These are phyloP conservation scores for Hassar affinis DNA, from an alignment of 2,113 vertebrate genomes.

Conservation along the genomic window DNA sequence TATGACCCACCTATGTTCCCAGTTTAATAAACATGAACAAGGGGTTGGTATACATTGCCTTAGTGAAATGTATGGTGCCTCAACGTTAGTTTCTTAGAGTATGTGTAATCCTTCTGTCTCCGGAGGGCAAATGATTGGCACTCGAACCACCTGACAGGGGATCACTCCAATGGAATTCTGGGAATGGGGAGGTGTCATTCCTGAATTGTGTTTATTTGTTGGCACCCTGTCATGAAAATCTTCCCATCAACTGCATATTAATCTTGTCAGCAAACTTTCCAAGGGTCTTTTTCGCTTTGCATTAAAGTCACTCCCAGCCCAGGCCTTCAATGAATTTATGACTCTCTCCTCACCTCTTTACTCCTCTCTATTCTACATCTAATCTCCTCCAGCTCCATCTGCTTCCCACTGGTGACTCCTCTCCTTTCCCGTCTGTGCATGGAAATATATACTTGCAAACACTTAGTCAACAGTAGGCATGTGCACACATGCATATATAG, in stretches of 20 bases:
- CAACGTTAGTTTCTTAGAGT: conserved; percentile 64
- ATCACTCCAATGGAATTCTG: conserved; percentile 74
- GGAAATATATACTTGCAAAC: conserved; percentile 14
- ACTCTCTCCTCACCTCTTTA: conserved; percentile 58
- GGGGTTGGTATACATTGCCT: conserved; percentile 70
- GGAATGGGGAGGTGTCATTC: conserved; percentile 73
- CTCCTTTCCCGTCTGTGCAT: neutral
- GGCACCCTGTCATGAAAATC: conserved; percentile 87
- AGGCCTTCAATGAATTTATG: conserved; percentile 65
- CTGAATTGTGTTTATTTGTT: conserved; percentile 96
- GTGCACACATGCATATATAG: conserved; percentile 53
- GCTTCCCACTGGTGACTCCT: conserved; percentile 22
- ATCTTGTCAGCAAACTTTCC: conserved; percentile 83
- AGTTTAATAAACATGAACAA: conserved; percentile 61
- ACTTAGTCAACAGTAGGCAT: neutral
- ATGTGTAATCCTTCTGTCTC: conserved; percentile 66
- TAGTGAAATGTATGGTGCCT: conserved; percentile 58
- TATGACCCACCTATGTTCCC: conserved; percentile 48
- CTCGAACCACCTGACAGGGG: conserved; percentile 68
- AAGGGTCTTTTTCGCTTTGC: conserved; percentile 65
- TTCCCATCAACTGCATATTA: conserved; percentile 89
- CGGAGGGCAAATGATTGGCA: conserved; percentile 50
- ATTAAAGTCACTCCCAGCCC: conserved; percentile 43
- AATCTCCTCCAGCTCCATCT: conserved; percentile 11
- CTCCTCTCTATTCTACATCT: conserved; percentile 38